A percentile compares a stretch with the other conserved stretches of the same genome.
These are phyloP conservation scores for Geodia barretti DNA, from an alignment of 37 sponge, comb jelly and placozoan species.

Conservation along the genomic window DNA sequence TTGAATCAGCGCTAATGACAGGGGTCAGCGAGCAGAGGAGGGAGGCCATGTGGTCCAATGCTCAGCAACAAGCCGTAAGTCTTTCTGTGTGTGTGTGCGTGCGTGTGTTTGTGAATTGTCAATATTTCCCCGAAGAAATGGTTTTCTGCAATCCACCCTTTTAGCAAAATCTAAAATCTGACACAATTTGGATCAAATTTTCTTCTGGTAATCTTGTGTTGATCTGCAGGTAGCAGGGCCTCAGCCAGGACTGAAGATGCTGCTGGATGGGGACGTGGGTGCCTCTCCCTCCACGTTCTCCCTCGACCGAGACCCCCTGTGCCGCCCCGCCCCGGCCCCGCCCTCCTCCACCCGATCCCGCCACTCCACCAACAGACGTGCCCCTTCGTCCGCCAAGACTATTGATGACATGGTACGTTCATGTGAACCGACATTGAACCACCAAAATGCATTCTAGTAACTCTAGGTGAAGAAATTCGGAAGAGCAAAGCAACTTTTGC, in stretches of 20 bases:
- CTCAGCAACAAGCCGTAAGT: constrained; percentile 52
- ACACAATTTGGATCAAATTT: too few relatives aligned
- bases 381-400: background rate
- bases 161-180: too few relatives aligned
- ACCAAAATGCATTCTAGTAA: too few relatives aligned
- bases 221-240: constrained; percentile 11
- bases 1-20: constrained; percentile 60
- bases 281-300: background rate
- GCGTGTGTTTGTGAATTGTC: too few relatives aligned
- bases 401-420: background rate
- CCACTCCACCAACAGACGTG: background rate
- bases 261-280: constrained; percentile 34
- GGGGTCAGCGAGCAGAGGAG: constrained; percentile 41
- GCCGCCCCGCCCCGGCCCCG: background rate
- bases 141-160: too few relatives aligned
- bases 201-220: too few relatives aligned
- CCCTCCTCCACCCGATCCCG: background rate
- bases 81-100: background rate
- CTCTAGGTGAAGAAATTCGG: too few relatives aligned
- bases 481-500: too few relatives aligned
- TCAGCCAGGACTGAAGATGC: constrained; percentile 49
- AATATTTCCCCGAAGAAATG: too few relatives aligned
- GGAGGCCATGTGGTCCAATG: constrained; percentile 71
- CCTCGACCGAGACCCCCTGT: background rate
- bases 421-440: too few relatives aligned